These are phyloP conservation scores for Rhineura floridana DNA, from an alignment of 2,113 vertebrate genomes.

Conservation along the genomic window DNA sequence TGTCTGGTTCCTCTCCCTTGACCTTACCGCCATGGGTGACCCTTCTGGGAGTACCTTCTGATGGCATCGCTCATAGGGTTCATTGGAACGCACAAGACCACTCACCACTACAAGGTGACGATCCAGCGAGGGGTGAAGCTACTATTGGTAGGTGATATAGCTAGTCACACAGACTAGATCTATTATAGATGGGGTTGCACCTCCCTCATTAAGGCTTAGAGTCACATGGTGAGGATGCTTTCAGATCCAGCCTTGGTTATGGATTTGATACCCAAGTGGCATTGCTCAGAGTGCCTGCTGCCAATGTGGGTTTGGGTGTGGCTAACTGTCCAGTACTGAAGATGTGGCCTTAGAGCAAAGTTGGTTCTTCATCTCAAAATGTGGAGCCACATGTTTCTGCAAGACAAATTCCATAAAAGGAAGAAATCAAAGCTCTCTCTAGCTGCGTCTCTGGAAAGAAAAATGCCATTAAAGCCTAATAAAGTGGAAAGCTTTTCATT, in stretches of 20 bases:
- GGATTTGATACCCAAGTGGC: not conserved
- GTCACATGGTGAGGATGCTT: not conserved
- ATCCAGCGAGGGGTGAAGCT: too few relatives aligned
- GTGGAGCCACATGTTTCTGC: not conserved
- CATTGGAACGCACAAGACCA: too few relatives aligned
- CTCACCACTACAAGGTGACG: too few relatives aligned
- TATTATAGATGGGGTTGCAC: not conserved
- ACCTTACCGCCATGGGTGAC: too few relatives aligned
- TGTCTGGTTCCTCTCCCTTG: too few relatives aligned
- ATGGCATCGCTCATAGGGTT: too few relatives aligned
- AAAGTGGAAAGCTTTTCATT: conserved; percentile 37
- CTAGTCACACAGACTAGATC: not conserved
- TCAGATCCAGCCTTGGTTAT: not conserved
- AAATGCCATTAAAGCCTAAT: conserved; percentile 29
- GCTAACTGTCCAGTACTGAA: not conserved
- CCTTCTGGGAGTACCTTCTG: too few relatives aligned
- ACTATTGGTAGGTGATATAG: not conserved
- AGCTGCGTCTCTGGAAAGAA: not conserved
- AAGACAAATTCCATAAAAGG: conserved; percentile 19
- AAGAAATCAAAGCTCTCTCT: conserved; percentile 3
- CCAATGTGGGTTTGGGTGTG: not conserved
- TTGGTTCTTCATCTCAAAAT: not conserved
- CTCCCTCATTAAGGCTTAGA: not conserved
- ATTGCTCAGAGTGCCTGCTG: not conserved
- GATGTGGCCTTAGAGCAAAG: not conserved